Evolutionary conservation across 64 coral and sea anemone species (phyloP).

Genomic region (Hydrozoanthus tunicans): DNA sequence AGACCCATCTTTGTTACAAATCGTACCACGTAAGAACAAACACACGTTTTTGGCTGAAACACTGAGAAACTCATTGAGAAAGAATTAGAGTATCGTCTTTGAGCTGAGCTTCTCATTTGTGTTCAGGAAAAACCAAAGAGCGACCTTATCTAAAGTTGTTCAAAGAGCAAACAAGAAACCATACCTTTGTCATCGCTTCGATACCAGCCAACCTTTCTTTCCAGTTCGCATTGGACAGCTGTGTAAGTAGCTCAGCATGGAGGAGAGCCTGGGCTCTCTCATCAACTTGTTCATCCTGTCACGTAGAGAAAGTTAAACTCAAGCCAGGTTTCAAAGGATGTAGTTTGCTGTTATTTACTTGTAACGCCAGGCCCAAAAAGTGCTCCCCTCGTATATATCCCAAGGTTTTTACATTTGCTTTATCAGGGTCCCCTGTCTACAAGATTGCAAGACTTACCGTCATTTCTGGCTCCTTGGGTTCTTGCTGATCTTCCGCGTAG

Average conservation of each 20-base stretch:
- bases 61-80: no score
- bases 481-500: conserved; percentile 62
- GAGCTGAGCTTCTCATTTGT: no score
- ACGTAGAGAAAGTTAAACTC: background rate
- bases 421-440: no score
- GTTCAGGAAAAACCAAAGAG: no score
- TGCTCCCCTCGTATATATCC: no score
- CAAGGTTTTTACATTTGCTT: no score
- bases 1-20: no score
- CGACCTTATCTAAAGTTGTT: background rate
- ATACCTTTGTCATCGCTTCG: conserved; percentile 78
- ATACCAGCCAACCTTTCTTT: conserved; percentile 97
- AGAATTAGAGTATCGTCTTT: no score
- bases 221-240: conserved; percentile 87
- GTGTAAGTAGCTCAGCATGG: conserved; percentile 67
- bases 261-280: conserved; percentile 81
- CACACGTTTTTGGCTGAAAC: no score
- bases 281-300: conserved; percentile 88
- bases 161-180: background rate
- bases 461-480: conserved; percentile 90
- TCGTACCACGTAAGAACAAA: no score
- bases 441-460: conserved; percentile 58
- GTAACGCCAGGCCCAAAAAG: no score
- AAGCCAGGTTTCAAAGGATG: conserved; percentile 6
- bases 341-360: no score